Evolutionary conservation across 2,113 vertebrate species (phyloP).

Genomic region (Tenrec ecaudatus): DNA sequence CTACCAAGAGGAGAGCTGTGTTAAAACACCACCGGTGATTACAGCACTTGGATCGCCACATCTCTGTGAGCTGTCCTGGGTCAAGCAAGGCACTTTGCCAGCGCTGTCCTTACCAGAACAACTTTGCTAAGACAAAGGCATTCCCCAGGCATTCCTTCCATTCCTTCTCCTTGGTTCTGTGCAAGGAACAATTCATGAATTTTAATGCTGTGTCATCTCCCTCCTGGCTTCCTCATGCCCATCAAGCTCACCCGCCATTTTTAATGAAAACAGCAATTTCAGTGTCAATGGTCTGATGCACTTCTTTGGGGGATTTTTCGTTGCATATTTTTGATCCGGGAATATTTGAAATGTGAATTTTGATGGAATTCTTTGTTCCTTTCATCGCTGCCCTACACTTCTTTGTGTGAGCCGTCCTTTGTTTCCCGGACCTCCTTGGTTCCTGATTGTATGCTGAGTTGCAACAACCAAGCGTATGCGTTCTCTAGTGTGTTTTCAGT

Average conservation of each 20-base stretch:
- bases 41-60: not conserved
- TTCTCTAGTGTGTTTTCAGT: constrained; percentile 25
- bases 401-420: constrained; percentile 44
- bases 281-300: not conserved
- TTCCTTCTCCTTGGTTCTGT: not conserved
- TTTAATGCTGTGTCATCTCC: not conserved
- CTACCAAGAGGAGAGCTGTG: not conserved
- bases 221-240: not conserved
- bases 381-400: constrained; percentile 17
- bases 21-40: not conserved
- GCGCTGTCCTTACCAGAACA: not conserved
- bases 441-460: not conserved
- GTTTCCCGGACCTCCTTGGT: not conserved
- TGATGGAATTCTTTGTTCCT: constrained; percentile 53
- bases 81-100: not conserved
- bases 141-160: not conserved
- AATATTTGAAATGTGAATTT: constrained; percentile 61
- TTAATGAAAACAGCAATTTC: constrained; percentile 38
- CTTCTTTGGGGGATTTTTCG: not conserved
- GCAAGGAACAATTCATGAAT: not conserved
- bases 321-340: constrained; percentile 37
- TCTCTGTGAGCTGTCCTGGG: not conserved
- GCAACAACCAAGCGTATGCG: constrained; percentile 9
- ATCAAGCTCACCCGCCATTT: constrained; percentile 11
- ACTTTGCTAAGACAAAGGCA: not conserved